Evolutionary conservation across 2,797 vertebrate species (phyloP).

Genomic region (Echiichthys vipera): DNA sequence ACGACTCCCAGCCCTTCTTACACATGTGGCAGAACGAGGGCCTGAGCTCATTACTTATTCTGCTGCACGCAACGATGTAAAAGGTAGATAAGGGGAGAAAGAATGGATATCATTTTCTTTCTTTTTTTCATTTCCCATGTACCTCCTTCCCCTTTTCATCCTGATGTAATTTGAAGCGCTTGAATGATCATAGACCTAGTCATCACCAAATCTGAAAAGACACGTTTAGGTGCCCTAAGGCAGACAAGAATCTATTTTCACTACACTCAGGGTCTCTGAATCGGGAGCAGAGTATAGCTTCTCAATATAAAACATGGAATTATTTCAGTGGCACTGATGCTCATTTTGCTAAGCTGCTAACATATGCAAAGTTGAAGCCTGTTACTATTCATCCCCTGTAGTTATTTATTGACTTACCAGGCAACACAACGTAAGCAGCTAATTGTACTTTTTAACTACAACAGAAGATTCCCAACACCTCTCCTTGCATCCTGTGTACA

Average conservation of each 20-base stretch:
- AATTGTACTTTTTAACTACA: slow-evolving; percentile 62
- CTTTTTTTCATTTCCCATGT: slow-evolving; percentile 73
- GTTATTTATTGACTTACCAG: slow-evolving; percentile 75
- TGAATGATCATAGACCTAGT: slow-evolving; percentile 81
- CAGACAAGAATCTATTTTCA: slow-evolving; percentile 82
- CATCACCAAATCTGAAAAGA: slow-evolving; percentile 84
- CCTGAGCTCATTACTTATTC: slow-evolving; percentile 73
- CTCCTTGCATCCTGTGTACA: slow-evolving; percentile 21
- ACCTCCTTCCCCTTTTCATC: slow-evolving; percentile 82
- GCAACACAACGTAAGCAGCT: slow-evolving; percentile 68
- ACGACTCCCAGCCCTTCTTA: slow-evolving; percentile 39
- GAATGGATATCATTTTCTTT: slow-evolving; percentile 81
- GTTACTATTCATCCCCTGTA: slow-evolving; percentile 67
- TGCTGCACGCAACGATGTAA: slow-evolving; percentile 74
- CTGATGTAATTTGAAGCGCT: slow-evolving; percentile 83
- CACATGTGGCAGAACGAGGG: slow-evolving; percentile 41
- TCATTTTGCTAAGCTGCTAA: slow-evolving; percentile 68
- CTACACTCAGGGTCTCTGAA: slow-evolving; percentile 70
- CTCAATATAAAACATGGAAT: slow-evolving; percentile 67
- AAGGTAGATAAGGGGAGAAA: slow-evolving; percentile 79
- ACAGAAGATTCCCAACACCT: slow-evolving; percentile 36
- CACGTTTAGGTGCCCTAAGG: slow-evolving; percentile 78
- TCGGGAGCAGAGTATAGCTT: slow-evolving; percentile 55
- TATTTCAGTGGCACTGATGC: slow-evolving; percentile 61
- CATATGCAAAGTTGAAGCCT: slow-evolving; percentile 66